These are phyloP conservation scores for Sitta europaea DNA, from an alignment of 2,113 vertebrate species.

Conservation along the genomic window DNA sequence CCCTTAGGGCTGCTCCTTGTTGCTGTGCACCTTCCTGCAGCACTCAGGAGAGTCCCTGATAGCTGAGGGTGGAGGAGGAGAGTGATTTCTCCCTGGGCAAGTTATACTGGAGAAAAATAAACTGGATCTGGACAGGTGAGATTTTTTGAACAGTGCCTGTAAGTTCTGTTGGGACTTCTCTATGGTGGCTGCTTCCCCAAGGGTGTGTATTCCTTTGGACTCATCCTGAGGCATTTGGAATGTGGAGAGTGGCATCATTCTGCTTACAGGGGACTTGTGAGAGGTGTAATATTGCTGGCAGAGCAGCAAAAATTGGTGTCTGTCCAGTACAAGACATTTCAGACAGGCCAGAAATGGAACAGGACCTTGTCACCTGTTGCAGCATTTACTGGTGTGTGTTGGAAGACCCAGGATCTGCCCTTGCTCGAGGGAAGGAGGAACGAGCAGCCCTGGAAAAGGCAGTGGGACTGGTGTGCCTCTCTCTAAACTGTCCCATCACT, in stretches of 20 bases:
- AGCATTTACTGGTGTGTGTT: background rate
- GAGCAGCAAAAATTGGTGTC: background rate
- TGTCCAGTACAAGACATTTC: background rate
- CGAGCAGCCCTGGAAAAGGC: background rate
- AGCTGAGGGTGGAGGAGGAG: background rate
- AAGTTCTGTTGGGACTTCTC: background rate
- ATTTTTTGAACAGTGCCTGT: background rate
- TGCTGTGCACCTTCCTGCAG: background rate
- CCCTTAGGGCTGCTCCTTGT: background rate
- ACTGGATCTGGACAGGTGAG: background rate
- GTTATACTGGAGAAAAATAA: background rate
- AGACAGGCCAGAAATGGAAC: background rate
- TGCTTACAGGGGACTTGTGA: accelerated
- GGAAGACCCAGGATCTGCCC: background rate
- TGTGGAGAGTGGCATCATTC: background rate
- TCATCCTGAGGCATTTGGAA: background rate
- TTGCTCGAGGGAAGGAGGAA: background rate
- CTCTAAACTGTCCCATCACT: background rate
- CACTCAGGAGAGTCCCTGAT: background rate
- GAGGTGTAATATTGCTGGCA: background rate
- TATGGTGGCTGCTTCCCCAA: background rate
- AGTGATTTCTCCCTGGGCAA: background rate
- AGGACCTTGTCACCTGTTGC: background rate
- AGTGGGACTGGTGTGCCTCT: too few species aligned
- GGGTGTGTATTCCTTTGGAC: background rate